Evolutionary conservation across 2,797 vertebrate genomes (phyloP).

Genomic region (Simalia tracyae): DNA sequence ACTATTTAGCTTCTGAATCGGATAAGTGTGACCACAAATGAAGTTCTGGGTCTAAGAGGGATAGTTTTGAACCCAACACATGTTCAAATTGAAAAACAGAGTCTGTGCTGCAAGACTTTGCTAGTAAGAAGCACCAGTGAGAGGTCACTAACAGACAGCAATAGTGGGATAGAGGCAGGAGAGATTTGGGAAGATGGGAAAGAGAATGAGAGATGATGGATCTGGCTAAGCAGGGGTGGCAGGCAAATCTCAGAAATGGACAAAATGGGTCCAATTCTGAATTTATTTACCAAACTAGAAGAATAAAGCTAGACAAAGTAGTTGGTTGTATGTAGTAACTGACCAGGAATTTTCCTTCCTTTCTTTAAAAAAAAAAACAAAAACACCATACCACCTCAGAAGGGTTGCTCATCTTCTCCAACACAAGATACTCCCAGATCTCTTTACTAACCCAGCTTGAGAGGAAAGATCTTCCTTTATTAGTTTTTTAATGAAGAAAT

Average conservation of each 20-base stretch:
- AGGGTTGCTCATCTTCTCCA: not conserved
- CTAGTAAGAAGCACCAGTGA: not conserved
- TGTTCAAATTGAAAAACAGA: not conserved
- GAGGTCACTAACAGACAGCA: not conserved
- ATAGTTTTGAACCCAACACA: not conserved
- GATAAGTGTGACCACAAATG: not conserved
- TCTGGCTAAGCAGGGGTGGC: not conserved
- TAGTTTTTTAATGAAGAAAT: not conserved
- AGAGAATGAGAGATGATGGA: not conserved
- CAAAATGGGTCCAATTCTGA: conserved; percentile 4
- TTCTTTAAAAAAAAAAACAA: not conserved
- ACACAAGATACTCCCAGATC: not conserved
- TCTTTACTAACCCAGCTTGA: not conserved
- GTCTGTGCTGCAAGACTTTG: not conserved
- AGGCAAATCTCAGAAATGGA: not conserved
- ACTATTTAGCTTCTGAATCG: conserved; percentile 28
- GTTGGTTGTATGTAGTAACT: not conserved
- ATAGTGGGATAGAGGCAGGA: not conserved
- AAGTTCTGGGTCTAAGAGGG: conserved; percentile 12
- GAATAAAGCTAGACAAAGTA: not conserved
- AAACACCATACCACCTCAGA: not conserved
- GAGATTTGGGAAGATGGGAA: not conserved
- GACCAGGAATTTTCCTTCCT: not conserved
- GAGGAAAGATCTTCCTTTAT: not conserved
- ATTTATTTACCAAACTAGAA: not conserved